These are phyloP conservation scores for Paragorgia papillata DNA, from an alignment of 92 coral and sea anemone species.

Conservation along the genomic window DNA sequence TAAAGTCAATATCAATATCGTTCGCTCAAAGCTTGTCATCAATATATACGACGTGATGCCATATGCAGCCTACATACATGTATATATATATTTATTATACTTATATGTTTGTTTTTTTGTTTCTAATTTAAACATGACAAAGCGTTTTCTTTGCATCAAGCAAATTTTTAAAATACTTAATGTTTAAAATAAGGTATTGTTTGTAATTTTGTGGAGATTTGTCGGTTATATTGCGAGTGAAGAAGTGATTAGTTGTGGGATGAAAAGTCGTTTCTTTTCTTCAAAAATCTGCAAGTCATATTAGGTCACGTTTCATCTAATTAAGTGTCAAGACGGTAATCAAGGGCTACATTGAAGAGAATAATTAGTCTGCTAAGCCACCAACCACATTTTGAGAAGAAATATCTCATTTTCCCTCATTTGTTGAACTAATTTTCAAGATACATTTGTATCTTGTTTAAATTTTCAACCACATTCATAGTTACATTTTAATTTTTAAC, in stretches of 20 bases:
- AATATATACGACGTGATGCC: not conserved
- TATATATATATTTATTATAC: too few relatives aligned
- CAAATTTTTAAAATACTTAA: not conserved
- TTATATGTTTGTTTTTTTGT: conserved; percentile 15
- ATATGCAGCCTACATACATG: too few relatives aligned
- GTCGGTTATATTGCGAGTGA: not conserved
- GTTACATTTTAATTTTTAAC: too few relatives aligned
- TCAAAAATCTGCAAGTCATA: conserved; percentile 17
- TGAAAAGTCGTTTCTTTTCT: not conserved
- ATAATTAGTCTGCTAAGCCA: not conserved
- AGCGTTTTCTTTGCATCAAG: not conserved
- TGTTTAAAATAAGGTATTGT: too few relatives aligned
- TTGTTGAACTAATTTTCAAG: too few relatives aligned
- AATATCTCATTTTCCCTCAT: not conserved
- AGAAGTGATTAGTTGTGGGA: not conserved
- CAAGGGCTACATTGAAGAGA: not conserved
- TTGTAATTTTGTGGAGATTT: not conserved
- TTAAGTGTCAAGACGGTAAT: not conserved
- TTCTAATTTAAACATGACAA: not conserved
- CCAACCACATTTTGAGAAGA: not conserved
- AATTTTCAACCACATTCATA: too few relatives aligned
- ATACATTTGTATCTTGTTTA: too few relatives aligned
- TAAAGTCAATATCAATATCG: conserved; percentile 32
- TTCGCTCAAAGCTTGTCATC: conserved; percentile 2
- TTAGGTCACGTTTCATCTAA: not conserved